phyloP scores from a whole-genome alignment of 2,888 invertebrate species.

The Lacanobia wlatinum region DNA sequence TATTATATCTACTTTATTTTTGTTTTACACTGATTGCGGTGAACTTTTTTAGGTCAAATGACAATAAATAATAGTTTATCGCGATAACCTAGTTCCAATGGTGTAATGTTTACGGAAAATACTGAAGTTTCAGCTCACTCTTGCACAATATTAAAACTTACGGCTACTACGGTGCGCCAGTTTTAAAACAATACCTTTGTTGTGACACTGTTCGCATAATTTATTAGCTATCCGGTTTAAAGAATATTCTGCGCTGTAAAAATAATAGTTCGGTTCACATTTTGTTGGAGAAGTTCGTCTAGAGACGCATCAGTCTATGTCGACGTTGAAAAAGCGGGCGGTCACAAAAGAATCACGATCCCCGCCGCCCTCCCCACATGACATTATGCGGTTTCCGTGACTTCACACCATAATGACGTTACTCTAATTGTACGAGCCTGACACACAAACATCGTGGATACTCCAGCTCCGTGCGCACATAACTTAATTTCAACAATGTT shows the following conservation, averaged over 20 bases:
- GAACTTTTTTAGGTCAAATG: conserved; percentile 62
- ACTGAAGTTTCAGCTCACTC: conserved; percentile 42
- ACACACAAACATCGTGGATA: conserved; percentile 56
- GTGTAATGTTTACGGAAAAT: conserved; percentile 46
- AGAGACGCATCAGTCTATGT: conserved; percentile 81
- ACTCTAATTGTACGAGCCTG: conserved; percentile 68
- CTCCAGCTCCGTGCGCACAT: conserved; percentile 44
- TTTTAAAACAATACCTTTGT: conserved; percentile 57
- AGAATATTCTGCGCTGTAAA: conserved; percentile 52
- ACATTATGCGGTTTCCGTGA: conserved; percentile 75
- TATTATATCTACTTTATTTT: conserved; percentile 64
- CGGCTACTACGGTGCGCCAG: conserved; percentile 23
- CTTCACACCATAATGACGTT: conserved; percentile 68
- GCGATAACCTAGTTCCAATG: conserved; percentile 59
- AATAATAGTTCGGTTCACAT: conserved; percentile 61
- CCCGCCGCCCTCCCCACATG: conserved; percentile 64
- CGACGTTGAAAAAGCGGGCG: conserved; percentile 77
- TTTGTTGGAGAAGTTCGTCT: conserved; percentile 58
- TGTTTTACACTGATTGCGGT: conserved; percentile 52
- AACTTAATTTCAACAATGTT: conserved; percentile 58
- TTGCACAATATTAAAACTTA: conserved; percentile 46
- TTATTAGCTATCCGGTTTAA: conserved; percentile 47
- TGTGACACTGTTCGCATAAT: conserved; percentile 54
- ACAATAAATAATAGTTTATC: conserved; percentile 60
- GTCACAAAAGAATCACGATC: conserved; percentile 76